Percentiles rank a stretch among this genome's conserved stretches.
These are phyloP conservation scores for Centrocercus urophasianus DNA, from an alignment of 2,113 vertebrate genomes.

Conservation along the genomic window DNA sequence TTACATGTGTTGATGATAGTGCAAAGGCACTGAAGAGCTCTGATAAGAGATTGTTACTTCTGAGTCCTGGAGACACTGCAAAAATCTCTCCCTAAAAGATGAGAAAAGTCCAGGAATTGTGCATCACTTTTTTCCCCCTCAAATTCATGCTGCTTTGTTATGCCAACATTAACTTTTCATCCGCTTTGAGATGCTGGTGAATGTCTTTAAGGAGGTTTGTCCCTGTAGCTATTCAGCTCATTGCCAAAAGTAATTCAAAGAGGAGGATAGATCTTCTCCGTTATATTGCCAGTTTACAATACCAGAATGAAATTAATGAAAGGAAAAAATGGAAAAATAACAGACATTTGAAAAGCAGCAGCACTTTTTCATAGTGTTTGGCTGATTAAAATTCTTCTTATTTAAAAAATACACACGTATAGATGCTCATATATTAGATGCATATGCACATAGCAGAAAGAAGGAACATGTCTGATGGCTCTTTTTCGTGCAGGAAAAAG, in stretches of 20 bases:
- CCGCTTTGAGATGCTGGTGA: not conserved
- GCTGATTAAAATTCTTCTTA: not conserved
- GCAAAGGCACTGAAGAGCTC: conserved; percentile 47
- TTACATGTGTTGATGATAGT: conserved; percentile 27
- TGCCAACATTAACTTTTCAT: not conserved
- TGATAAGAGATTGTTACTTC: conserved; percentile 50
- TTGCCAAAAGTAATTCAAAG: not conserved
- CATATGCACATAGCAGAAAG: not conserved
- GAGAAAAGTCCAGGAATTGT: not conserved
- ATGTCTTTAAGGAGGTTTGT: not conserved
- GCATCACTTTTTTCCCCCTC: not conserved
- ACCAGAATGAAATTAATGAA: not conserved
- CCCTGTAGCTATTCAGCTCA: not conserved
- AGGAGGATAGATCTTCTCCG: not conserved
- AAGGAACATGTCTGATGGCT: not conserved
- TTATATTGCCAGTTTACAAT: not conserved
- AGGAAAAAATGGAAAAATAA: not conserved
- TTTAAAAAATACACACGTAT: not conserved
- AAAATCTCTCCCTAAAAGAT: not conserved
- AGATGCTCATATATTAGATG: not conserved
- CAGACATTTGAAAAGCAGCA: not conserved
- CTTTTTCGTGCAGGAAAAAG: conserved; percentile 4
- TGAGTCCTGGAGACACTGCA: not conserved
- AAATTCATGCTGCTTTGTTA: not conserved
- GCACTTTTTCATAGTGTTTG: not conserved